phyloP scores from a whole-genome alignment of 37 sponge, comb jelly and placozoan species.

The Agelas oroides region DNA sequence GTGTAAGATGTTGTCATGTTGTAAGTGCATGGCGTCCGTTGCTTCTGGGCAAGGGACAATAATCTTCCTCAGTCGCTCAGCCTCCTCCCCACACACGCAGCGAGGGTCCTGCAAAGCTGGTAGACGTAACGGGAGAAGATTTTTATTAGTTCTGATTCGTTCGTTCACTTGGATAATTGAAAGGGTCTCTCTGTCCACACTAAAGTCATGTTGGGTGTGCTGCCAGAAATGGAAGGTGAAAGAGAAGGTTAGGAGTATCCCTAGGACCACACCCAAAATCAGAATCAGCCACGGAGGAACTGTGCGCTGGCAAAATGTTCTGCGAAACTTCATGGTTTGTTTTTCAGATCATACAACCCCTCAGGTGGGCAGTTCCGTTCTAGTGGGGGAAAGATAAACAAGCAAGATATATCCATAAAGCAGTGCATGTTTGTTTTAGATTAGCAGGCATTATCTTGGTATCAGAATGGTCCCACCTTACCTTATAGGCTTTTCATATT shows the following conservation, averaged over 20 bases:
- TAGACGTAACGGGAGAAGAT: neutral
- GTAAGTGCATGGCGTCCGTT: neutral
- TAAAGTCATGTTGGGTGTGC: neutral
- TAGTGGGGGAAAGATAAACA: too few relatives aligned
- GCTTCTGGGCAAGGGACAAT: neutral
- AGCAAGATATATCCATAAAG: too few relatives aligned
- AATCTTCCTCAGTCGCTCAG: neutral
- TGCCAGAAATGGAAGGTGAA: constrained; percentile 10
- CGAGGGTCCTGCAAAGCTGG: neutral
- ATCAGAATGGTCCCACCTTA: too few relatives aligned
- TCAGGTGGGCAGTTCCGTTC: too few relatives aligned
- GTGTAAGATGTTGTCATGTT: neutral
- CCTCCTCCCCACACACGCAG: constrained; percentile 17
- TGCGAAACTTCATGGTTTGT: too few relatives aligned
- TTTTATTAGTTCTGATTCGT: neutral
- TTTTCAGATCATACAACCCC: too few relatives aligned
- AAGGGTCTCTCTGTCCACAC: neutral
- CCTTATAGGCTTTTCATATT: too few relatives aligned
- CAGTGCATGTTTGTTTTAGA: too few relatives aligned
- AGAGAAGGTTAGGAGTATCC: constrained; percentile 1
- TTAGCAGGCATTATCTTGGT: too few relatives aligned
- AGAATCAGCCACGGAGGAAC: neutral
- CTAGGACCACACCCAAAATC: constrained; percentile 6
- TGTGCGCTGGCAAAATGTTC: too few relatives aligned
- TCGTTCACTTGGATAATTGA: neutral